Percentiles rank a stretch among this genome's conserved stretches.
Evolutionary conservation across 2,113 vertebrate species (phyloP).

Genomic region (Myiopsitta monachus): DNA sequence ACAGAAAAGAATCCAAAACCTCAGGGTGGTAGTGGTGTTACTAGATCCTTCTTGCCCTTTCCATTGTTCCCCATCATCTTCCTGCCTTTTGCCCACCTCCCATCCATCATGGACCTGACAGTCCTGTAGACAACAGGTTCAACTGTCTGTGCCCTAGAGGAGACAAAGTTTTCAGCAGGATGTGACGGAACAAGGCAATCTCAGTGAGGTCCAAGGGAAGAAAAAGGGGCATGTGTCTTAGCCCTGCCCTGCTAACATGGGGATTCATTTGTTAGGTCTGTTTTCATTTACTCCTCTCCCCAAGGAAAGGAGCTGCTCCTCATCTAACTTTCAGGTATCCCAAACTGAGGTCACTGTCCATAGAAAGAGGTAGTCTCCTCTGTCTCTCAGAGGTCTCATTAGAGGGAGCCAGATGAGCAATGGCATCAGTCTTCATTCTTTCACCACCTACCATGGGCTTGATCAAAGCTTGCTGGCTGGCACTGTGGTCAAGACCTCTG

Average conservation of each 20-base stretch:
- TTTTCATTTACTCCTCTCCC: neutral
- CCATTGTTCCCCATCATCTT: neutral
- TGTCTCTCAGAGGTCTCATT: neutral
- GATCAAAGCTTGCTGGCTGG: neutral
- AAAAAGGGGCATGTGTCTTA: neutral
- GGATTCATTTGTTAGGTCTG: neutral
- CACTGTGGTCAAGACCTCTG: neutral
- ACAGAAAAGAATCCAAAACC: slow-evolving; percentile 22
- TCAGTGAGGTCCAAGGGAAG: neutral
- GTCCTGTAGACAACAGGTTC: neutral
- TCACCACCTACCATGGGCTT: neutral
- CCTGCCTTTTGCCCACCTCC: neutral
- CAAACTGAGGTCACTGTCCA: neutral
- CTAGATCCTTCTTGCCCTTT: neutral
- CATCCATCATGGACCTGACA: neutral
- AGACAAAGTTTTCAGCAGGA: neutral
- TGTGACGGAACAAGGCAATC: neutral
- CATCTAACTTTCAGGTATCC: neutral
- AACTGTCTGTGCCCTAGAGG: rapidly evolving
- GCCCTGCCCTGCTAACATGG: rapidly evolving
- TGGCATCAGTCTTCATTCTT: neutral
- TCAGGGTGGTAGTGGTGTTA: neutral
- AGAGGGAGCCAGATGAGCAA: neutral
- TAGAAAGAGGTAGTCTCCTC: neutral
- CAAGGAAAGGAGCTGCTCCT: neutral